Evolutionary conservation across 2,888 invertebrate species (phyloP), one percentile per base, ranked within the genome.

Genomic region (Ophion ellenae): DNA sequence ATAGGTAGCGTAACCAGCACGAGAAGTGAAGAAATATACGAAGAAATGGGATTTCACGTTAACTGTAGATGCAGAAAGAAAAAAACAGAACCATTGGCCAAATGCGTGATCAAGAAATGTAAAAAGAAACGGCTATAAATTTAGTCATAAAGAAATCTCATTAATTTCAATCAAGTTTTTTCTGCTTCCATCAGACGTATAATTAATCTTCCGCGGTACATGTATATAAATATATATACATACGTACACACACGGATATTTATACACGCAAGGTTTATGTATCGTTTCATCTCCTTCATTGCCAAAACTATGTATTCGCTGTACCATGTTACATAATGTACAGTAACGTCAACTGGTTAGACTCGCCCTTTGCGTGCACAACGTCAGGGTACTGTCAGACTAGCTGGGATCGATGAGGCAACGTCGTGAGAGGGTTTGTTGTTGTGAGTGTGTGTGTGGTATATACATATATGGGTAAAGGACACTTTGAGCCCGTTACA

Each of bases 391-490:
- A 85, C 76, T 79, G 82, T 85, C 85, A 75, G 76, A 73, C 85
- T 83, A 83, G 80, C 85, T 63, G 85, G 85, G 82, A 85, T 85
- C 85, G 85, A 85, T 85, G 79, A 85, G 83, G 57, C 80, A 76
- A 83, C 85, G 79, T 80, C 73, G 79, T 64, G 28, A 47, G 74
- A 36, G 63, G 59, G 24, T 53, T 53, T 14, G 74, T 66, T 75
- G 36, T 77, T 40, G 9, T 64, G 47, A 11, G 64, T 63, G 14
- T 77, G 63, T 81, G 67, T 71, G 10, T 40, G 24, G 45, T 61
- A 40, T 40, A 40, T 17, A 70, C 32, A 66, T 45, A 71, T 53
- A 6, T 40, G 40, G 40, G 40, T 17, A 14, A 53, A 53, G 53
- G 53, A 53, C 53, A 53, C 14, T 17, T 53, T 53, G 14, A 14